Percentiles rank a stretch among this genome's conserved stretches.
Conservation (phyloP, 2,113 vertebrate genomes). For the Amazona guildingii region DNA sequence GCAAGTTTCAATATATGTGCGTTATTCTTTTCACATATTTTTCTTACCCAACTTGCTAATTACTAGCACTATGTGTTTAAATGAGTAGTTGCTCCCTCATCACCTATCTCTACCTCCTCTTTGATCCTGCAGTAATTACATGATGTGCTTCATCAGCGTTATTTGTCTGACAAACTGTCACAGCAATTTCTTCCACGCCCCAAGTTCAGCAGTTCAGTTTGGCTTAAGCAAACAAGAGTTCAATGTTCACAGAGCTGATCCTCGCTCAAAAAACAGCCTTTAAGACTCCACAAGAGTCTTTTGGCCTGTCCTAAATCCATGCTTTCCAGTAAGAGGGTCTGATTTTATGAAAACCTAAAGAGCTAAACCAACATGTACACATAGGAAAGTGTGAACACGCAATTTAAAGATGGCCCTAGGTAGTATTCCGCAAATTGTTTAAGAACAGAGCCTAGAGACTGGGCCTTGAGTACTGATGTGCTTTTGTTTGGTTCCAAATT, state of each 20-base stretch:
- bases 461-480: not conserved
- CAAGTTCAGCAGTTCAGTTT: not conserved
- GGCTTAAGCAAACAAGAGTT: not conserved
- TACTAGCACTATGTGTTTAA: not conserved
- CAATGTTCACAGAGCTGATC: not conserved
- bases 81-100: conserved; percentile 9
- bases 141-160: conserved; percentile 13
- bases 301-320: not conserved
- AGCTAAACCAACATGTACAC: not conserved
- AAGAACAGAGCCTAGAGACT: not conserved
- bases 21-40: not conserved
- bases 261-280: not conserved
- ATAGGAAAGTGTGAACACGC: not conserved
- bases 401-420: not conserved
- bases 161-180: conserved; percentile 16
- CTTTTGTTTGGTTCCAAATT: not conserved
- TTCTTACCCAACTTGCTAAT: not conserved
- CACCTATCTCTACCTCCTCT: not conserved
- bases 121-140: conserved; percentile 47
- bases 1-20: not conserved
- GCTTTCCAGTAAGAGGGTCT: not conserved
- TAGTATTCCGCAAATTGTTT: not conserved
- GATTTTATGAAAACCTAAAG: not conserved
- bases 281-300: not conserved
- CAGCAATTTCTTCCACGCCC: not conserved